Percentiles rank a stretch among this genome's conserved stretches.
These are phyloP conservation scores for Hydrolagus affinis DNA, from an alignment of 2,113 vertebrate species.

Conservation along the genomic window DNA sequence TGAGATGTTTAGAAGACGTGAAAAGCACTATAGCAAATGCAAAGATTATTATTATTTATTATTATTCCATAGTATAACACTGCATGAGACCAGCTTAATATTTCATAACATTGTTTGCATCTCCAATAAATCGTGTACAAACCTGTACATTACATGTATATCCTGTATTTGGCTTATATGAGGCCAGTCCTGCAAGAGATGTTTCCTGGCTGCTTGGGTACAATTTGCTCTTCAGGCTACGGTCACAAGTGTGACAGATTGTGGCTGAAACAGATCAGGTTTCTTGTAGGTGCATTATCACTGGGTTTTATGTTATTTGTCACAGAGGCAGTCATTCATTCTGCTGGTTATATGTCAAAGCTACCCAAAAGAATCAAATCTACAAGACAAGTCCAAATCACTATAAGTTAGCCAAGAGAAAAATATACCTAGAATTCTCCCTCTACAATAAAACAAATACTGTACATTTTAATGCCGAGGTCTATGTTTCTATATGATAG, in stretches of 20 bases:
- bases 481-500: background rate
- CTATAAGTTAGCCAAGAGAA: background rate
- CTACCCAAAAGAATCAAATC: slow-evolving; percentile 62
- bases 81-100: too few species aligned
- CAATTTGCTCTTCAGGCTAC: slow-evolving; percentile 86
- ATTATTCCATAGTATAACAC: too few species aligned
- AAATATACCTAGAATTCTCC: background rate
- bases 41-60: too few species aligned
- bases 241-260: slow-evolving; percentile 68
- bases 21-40: too few species aligned
- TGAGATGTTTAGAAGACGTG: too few species aligned
- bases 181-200: slow-evolving; percentile 52
- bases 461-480: background rate
- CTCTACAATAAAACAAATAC: background rate
- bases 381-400: slow-evolving; percentile 52
- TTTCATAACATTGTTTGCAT: too few species aligned
- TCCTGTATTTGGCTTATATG: too few species aligned
- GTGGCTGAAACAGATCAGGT: slow-evolving; percentile 86
- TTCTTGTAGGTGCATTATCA: slow-evolving; percentile 58
- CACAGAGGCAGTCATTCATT: slow-evolving; percentile 78
- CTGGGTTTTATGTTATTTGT: slow-evolving; percentile 80
- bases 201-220: slow-evolving; percentile 85
- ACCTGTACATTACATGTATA: too few species aligned
- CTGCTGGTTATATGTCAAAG: slow-evolving; percentile 67
- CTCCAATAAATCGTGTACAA: too few species aligned